Evolutionary conservation across 2,888 invertebrate species (phyloP), one percentile per base, ranked within the genome.

Genomic region (Macaria liturata): DNA sequence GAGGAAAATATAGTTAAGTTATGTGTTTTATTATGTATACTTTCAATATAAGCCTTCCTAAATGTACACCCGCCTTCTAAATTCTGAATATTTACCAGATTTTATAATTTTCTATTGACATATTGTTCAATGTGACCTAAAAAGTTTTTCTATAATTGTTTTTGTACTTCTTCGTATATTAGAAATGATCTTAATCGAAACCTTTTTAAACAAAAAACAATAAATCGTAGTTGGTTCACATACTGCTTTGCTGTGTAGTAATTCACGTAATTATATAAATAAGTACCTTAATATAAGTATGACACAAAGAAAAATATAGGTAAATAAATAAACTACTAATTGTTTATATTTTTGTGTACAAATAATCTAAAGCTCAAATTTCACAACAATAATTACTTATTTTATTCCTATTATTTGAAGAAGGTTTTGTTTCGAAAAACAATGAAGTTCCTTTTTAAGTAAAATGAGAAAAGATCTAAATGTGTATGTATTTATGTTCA

Each of bases 31-130:
- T n/a, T 37, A 37, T 37, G 34, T 37, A 37, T 37, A 37, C 34
- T 37, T 6, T 37, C 34, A 37, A 37, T 37, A 37, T 37, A 2
- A 6, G 4, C 34, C 34, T 37, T 37, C 34, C 34, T 37, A 6
- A 37, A 6, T 6, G 5, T 37, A 37, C 34, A 57, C 31, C 20
- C 49, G 32, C 49, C 56, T 57, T 54, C 31, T 42, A 40, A 57
- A 49, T 54, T 46, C 37, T 49, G 46, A 46, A 46, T 54, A 46
- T 53, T 54, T 58, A 53, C 57, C 34, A 34, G 5, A 32, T 47
- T 57, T n/a, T 45, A 39, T 44, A 34, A 49, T 49, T 48, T 47
- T 47, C 39, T 5, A 6, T 32, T 30, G 9, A 32, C 48, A 5
- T 3, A 20, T 47, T 47, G 51, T 39, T 40, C 40, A 49, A 6